Evolutionary conservation across 2,113 vertebrate species (phyloP).

Genomic region (Isichthys henryi): DNA sequence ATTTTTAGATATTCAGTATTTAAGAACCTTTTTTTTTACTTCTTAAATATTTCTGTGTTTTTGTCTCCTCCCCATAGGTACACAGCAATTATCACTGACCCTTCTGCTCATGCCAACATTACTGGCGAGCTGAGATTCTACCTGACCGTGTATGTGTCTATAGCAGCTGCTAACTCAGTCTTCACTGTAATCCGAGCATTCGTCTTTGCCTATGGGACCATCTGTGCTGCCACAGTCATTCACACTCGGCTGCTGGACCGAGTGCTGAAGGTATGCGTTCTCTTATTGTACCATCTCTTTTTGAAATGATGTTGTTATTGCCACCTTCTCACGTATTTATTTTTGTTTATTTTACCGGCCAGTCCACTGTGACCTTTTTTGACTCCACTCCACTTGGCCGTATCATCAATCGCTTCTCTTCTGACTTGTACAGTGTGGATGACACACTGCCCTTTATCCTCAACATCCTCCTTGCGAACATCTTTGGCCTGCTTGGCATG

Average conservation of each 20-base stretch:
- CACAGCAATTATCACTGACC: constrained; percentile 30
- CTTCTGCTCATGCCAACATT: constrained; percentile 38
- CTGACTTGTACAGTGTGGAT: constrained; percentile 80
- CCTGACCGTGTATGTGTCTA: constrained; percentile 72
- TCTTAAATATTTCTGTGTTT: background rate
- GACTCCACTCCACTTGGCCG: constrained; percentile 79
- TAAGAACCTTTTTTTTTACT: background rate
- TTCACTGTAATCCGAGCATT: constrained; percentile 80
- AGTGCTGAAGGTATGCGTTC: constrained; percentile 67
- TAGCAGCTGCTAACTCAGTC: constrained; percentile 77
- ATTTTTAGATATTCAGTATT: background rate
- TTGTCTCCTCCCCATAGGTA: constrained; percentile 48
- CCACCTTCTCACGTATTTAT: background rate
- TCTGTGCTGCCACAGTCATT: constrained; percentile 68
- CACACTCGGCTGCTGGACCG: constrained; percentile 70
- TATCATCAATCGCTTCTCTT: constrained; percentile 92
- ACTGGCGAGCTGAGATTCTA: constrained; percentile 75
- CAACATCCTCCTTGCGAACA: constrained; percentile 83
- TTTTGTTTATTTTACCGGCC: constrained; percentile 5
- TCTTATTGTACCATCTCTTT: background rate
- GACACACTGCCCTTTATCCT: constrained; percentile 84
- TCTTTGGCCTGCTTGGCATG: constrained; percentile 71
- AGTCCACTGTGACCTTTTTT: constrained; percentile 87
- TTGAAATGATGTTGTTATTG: background rate
- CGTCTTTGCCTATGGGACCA: constrained; percentile 78